Evolutionary conservation across 2,113 vertebrate species (phyloP).

Genomic region (Bubo scandiacus): DNA sequence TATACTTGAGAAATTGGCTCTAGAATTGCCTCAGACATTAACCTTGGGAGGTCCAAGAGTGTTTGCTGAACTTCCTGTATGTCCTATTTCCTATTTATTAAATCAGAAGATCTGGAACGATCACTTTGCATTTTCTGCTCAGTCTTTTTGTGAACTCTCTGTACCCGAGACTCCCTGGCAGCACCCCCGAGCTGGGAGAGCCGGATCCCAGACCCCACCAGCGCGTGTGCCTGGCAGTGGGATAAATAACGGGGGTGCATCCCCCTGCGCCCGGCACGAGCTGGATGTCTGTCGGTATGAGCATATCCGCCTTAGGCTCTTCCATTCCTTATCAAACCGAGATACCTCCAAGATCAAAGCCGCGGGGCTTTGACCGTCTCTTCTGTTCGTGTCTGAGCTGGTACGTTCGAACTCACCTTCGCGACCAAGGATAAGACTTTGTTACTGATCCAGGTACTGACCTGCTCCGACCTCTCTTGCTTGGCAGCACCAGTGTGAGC

Average conservation of each 20-base stretch:
- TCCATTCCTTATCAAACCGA: neutral
- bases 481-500: neutral
- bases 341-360: neutral
- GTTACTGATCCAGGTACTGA: neutral
- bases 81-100: neutral
- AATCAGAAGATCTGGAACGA: neutral
- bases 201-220: fast-evolving
- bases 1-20: neutral
- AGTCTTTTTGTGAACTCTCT: neutral
- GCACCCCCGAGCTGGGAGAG: neutral
- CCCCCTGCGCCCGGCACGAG: fast-evolving
- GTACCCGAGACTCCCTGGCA: neutral
- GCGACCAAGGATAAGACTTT: neutral
- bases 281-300: fast-evolving
- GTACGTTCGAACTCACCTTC: fast-evolving
- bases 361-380: neutral
- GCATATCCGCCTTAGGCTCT: neutral
- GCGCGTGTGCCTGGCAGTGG: neutral
- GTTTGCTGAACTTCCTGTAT: neutral
- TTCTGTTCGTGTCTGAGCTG: neutral
- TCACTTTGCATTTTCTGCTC: neutral
- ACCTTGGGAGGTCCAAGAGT: neutral
- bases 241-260: fast-evolving
- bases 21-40: neutral
- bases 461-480: neutral